Percentiles rank a stretch among this genome's conserved stretches.
Conservation (phyloP, 2,888 invertebrate genomes). For the Cheiracanthium punctorium region DNA sequence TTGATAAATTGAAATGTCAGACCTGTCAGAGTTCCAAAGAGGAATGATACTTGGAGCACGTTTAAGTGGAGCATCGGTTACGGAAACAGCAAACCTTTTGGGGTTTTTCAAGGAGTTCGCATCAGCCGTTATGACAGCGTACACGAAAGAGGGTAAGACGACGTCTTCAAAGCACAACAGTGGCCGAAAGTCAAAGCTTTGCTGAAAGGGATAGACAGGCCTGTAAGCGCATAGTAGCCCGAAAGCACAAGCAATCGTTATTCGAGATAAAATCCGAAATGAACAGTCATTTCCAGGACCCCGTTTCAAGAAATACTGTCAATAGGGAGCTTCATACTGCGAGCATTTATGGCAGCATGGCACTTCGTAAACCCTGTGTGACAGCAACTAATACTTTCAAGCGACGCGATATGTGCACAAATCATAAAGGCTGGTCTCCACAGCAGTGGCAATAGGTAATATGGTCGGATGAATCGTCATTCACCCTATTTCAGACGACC, state of each 20-base stretch:
- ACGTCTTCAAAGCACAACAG: too few relatives aligned
- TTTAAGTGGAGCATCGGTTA: too few relatives aligned
- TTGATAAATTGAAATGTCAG: too few relatives aligned
- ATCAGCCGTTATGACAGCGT: slow-evolving; percentile 9
- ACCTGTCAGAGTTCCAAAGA: too few relatives aligned
- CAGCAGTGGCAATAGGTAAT: slow-evolving; percentile 5
- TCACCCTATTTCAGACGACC: slow-evolving; percentile 10
- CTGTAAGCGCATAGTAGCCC: not conserved
- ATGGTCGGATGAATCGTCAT: slow-evolving; percentile 11
- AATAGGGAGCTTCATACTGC: not conserved
- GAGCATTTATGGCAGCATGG: not conserved
- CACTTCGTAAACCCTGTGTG: not conserved
- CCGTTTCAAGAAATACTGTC: not conserved
- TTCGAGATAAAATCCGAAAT: slow-evolving; percentile 29
- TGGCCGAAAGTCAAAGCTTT: too few relatives aligned
- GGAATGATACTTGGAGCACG: too few relatives aligned
- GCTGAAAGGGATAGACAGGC: not conserved
- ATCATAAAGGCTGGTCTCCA: not conserved
- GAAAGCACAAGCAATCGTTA: slow-evolving; percentile 27
- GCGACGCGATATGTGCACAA: not conserved
- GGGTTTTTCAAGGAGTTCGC: not conserved
- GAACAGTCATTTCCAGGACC: slow-evolving; percentile 32
- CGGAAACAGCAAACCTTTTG: too few relatives aligned
- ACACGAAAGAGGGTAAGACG: too few relatives aligned
- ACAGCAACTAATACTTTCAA: not conserved